These are phyloP conservation scores for Clanis bilineata DNA, from an alignment of 2,888 invertebrate genomes.

Conservation along the genomic window DNA sequence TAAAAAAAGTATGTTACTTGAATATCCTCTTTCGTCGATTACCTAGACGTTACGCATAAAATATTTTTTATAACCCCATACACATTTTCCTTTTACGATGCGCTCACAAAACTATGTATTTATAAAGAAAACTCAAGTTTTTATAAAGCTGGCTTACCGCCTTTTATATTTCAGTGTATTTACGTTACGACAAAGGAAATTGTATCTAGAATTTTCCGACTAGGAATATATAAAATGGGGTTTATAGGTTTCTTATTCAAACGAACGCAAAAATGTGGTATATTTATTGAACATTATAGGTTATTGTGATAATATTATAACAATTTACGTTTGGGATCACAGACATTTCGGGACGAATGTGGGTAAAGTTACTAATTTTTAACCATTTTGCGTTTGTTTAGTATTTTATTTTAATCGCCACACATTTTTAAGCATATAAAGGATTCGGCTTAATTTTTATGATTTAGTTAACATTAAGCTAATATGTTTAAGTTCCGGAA, in stretches of 20 bases:
- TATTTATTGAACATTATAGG: background rate
- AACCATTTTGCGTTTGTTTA: background rate
- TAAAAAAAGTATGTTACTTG: too few species aligned
- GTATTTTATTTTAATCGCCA: too few species aligned
- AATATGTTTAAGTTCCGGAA: too few species aligned
- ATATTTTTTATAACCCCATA: background rate
- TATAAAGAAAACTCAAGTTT: background rate
- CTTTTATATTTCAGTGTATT: background rate
- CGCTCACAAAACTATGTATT: background rate
- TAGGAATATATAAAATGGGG: background rate
- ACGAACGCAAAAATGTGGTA: background rate
- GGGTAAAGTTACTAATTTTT: too few species aligned
- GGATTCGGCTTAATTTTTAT: too few species aligned
- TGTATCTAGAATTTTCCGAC: background rate
- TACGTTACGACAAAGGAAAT: background rate
- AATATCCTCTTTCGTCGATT: background rate
- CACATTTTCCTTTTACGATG: slow-evolving; percentile 7
- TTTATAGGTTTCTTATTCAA: background rate
- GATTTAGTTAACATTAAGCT: too few species aligned
- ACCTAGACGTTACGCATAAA: background rate
- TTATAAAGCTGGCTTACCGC: background rate
- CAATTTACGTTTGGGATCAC: background rate
- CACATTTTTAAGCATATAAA: too few species aligned
- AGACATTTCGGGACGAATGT: too few species aligned
- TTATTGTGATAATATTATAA: background rate